Base-by-base conservation (phyloP, 2,113 vertebrate genomes). In the Podarcis cretensis region DNA sequence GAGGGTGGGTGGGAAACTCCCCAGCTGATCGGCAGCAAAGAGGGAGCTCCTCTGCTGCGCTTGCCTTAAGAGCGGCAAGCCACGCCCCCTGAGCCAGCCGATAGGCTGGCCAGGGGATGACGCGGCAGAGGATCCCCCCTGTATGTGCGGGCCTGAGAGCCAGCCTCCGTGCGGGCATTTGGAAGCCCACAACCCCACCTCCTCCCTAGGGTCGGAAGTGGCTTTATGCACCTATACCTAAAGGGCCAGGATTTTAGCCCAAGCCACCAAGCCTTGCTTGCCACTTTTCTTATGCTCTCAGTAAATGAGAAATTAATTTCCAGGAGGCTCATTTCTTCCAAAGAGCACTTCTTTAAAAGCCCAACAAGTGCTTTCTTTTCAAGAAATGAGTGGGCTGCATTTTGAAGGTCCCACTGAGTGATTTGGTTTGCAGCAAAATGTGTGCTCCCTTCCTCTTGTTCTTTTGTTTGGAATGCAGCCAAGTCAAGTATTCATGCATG, bases 401-500 rank as follows among this genome's bases (percentile, higher is more conserved):
- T 59, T 81, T 35, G n/a, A 59, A 89, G 63, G 87, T 63, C 18
- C 57, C 92, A 18, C 21, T 73, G 63, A 82, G 18, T 5, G 13
- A 81, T 90, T 86, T 25, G 59, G 23, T 89, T 94, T 90, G 81
- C 43, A 91, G 43, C 2, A 83, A 0, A 59, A 40, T 23, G 23
- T 4, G 2, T 0, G 40, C 25, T 27, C 81, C 23, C 73, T 65
- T 23, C 20, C 57, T 25, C 23, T 14, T 2, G 0, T 88, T 92
- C 35, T 32, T 87, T 92, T 94, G 25, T 75, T 86, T 54, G 43
- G 54, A 92, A 68, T 0, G 0, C 35, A 57, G 8, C 59, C 30
- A 90, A 91, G 74, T 21, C 1, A 18, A 90, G 37, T 23, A 92
- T 69, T 88, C 84, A 81, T 23, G 32, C 89, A 77, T 89, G 48